Percentiles rank a stretch among this genome's conserved stretches.
Conservation (phyloP, 2,113 vertebrate species). For the Phylloscopus trochilus region DNA sequence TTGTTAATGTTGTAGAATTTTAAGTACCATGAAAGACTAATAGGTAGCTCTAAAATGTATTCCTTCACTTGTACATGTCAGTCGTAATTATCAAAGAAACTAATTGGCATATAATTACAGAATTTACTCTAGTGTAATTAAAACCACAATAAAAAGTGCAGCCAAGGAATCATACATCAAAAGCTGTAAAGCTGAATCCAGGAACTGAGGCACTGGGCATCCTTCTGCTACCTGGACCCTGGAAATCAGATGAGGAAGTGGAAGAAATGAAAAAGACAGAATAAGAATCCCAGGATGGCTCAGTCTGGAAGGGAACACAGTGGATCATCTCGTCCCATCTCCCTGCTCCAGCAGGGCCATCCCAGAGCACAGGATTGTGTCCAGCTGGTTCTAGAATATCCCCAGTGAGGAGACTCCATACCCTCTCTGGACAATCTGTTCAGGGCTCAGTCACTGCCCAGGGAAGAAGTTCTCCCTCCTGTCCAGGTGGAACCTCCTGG, state of each 20-base stretch:
- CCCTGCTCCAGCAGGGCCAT: not conserved
- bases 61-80: not conserved
- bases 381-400: rapidly evolving
- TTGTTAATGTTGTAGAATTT: not conserved
- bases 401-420: not conserved
- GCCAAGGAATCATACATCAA: not conserved
- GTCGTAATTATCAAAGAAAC: not conserved
- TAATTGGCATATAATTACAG: not conserved
- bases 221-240: not conserved
- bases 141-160: not conserved
- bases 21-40: not conserved
- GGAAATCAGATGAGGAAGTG: not conserved
- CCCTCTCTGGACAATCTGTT: not conserved
- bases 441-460: no score
- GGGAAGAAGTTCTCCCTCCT: no score
- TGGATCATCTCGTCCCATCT: not conserved
- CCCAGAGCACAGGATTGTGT: not conserved
- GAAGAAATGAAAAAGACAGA: not conserved
- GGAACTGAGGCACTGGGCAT: not conserved
- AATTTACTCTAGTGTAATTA: not conserved
- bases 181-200: not conserved
- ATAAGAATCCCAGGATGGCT: not conserved
- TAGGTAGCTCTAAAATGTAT: not conserved
- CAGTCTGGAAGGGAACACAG: not conserved
- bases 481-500: no score